Conservation (phyloP, 2,113 vertebrate genomes). For the Anser cygnoides region DNA sequence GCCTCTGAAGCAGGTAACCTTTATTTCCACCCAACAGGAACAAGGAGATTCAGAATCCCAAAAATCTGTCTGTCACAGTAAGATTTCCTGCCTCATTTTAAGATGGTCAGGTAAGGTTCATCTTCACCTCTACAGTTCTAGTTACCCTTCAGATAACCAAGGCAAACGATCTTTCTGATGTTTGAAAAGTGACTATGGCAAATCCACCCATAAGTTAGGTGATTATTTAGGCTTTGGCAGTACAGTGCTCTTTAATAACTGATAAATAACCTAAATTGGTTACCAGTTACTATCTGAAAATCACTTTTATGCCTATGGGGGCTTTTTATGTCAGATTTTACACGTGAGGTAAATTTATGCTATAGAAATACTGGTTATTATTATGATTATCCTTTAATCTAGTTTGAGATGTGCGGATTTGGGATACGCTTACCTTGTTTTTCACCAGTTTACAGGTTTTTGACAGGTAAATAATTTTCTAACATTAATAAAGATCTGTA, state of each 20-base stretch:
- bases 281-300: neutral
- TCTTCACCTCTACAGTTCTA: neutral
- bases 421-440: neutral
- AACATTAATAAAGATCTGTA: neutral
- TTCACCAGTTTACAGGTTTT: neutral
- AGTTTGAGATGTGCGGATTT: neutral
- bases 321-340: neutral
- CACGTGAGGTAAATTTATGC: neutral
- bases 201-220: neutral
- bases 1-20: neutral
- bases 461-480: constrained; percentile 4
- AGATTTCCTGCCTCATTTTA: neutral
- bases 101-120: neutral
- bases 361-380: neutral
- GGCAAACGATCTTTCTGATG: neutral
- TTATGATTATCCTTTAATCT: neutral
- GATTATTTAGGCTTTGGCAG: neutral
- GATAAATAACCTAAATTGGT: neutral
- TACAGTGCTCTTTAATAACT: neutral
- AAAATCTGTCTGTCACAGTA: neutral
- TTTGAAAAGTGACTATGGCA: neutral
- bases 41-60: neutral
- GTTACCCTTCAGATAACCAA: neutral
- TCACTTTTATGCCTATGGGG: neutral
- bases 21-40: neutral